phyloP scores from a whole-genome alignment of 2,888 invertebrate species.

The Cylloceria caligata region DNA sequence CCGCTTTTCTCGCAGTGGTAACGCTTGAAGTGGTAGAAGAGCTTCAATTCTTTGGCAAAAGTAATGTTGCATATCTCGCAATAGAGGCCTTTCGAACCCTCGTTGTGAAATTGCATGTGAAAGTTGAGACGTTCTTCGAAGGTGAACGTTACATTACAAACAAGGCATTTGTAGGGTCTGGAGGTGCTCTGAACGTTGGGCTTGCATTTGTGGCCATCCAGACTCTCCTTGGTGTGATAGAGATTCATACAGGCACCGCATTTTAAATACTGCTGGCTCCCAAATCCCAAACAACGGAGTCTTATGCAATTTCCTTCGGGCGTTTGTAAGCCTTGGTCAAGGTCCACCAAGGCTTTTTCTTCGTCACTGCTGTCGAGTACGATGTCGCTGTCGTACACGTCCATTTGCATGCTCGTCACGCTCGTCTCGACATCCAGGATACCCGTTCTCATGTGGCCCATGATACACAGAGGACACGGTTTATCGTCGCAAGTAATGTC shows the following conservation, averaged over 20 bases:
- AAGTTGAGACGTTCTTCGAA: conserved; percentile 78
- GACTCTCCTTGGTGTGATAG: conserved; percentile 76
- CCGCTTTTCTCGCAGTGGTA: conserved; percentile 75
- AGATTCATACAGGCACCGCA: conserved; percentile 79
- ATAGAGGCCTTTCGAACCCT: conserved; percentile 70
- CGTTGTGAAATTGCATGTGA: conserved; percentile 76
- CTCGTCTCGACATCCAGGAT: conserved; percentile 52
- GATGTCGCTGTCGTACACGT: conserved; percentile 75
- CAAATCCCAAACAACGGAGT: conserved; percentile 68
- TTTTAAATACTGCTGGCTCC: conserved; percentile 75
- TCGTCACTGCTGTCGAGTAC: conserved; percentile 78
- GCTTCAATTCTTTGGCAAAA: conserved; percentile 76
- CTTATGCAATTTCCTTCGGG: conserved; percentile 67
- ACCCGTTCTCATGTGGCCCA: conserved; percentile 72
- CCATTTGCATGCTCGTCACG: conserved; percentile 44
- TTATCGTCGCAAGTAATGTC: conserved; percentile 53
- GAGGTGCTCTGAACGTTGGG: conserved; percentile 75
- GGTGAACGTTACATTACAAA: conserved; percentile 73
- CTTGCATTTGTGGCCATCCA: conserved; percentile 77
- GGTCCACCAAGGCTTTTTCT: conserved; percentile 69
- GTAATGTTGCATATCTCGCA: conserved; percentile 77
- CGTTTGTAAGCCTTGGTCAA: conserved; percentile 57
- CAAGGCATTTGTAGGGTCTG: conserved; percentile 73
- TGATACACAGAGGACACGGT: conserved; percentile 75
- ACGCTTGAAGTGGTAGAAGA: conserved; percentile 77